A percentile compares a stretch with the other conserved stretches of the same genome.
These are phyloP conservation scores for Pissodes strobi DNA, from an alignment of 1,140 invertebrate species.

Conservation along the genomic window DNA sequence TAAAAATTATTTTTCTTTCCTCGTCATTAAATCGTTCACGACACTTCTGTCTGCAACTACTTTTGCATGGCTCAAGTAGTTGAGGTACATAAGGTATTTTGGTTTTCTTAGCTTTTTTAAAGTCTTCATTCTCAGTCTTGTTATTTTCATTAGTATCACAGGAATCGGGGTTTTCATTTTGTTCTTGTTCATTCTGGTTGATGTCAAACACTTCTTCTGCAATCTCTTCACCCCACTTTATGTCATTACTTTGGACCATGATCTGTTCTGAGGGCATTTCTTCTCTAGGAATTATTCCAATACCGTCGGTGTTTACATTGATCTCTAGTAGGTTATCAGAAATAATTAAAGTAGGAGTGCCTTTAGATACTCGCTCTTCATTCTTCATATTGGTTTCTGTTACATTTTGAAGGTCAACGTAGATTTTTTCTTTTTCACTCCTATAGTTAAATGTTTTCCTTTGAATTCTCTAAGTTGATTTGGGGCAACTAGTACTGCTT, in stretches of 20 bases:
- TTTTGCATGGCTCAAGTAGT: too few species aligned
- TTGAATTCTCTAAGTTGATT: background rate
- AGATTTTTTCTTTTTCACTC: background rate
- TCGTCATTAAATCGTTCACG: too few species aligned
- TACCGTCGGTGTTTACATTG: background rate
- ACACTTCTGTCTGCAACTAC: too few species aligned
- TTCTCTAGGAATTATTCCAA: background rate
- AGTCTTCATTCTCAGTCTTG: background rate
- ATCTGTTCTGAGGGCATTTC: background rate
- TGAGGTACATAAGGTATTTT: too few species aligned
- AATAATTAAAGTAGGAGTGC: background rate
- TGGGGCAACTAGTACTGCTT: background rate
- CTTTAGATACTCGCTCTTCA: background rate
- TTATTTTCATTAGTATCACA: background rate
- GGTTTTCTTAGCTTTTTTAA: background rate
- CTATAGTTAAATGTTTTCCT: background rate
- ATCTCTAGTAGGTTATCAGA: background rate
- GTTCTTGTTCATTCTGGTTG: background rate
- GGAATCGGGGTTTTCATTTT: background rate
- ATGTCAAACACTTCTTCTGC: background rate
- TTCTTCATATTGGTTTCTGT: background rate
- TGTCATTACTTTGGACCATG: background rate
- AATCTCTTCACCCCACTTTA: background rate
- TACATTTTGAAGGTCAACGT: background rate
- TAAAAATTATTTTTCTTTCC: too few species aligned